Base-by-base conservation (phyloP, 2,888 invertebrate genomes). In the Callimorpha dominula region DNA sequence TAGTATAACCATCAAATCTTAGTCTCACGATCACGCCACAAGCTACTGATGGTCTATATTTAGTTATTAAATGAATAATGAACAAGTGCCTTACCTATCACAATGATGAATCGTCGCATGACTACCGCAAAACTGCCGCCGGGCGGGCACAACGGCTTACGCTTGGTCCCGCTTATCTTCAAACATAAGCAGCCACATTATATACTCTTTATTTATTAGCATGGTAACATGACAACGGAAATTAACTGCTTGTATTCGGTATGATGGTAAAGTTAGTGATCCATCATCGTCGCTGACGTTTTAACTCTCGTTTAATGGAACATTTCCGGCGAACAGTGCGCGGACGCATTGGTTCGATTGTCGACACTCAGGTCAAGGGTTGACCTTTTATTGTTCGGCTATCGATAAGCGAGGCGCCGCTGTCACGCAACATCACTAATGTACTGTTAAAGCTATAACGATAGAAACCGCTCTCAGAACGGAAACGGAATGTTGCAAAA, bases 321-420 rank as follows among this genome's bases (percentile, higher is more conserved):
- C 78, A 83, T 88, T 89, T 91, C 92, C 91, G 89, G 85, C 76
- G 84, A 80, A 81, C 80, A 82, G 82, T 86, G 87, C 87, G 88
- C 86, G 85, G 86, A 88, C 90, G 88, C 87, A 88, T 87, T 87
- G 85, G 85, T 83, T 80, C 78, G 88, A 87, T 87, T 86, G 87
- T 80, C 85, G 86, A 85, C 85, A 79, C 80, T 67, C 81, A 82
- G 90, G 90, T 90, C 90, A 89, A 88, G 88, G 85, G 87, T 86
- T 89, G 87, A 88, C 90, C 91, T 89, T 90, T 89, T 87, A 89
- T 89, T 91, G 90, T 90, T 88, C 82, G 85, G 79, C 71, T 89
- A 89, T 89, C 86, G 91, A 92, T 92, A 91, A 89, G 85, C 81
- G 85, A 81, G 89, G 89, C 91, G 91, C 90, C 89, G 82, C 86